phyloP scores from a whole-genome alignment of 2,113 vertebrate genomes.

The Perognathus longimembris region DNA sequence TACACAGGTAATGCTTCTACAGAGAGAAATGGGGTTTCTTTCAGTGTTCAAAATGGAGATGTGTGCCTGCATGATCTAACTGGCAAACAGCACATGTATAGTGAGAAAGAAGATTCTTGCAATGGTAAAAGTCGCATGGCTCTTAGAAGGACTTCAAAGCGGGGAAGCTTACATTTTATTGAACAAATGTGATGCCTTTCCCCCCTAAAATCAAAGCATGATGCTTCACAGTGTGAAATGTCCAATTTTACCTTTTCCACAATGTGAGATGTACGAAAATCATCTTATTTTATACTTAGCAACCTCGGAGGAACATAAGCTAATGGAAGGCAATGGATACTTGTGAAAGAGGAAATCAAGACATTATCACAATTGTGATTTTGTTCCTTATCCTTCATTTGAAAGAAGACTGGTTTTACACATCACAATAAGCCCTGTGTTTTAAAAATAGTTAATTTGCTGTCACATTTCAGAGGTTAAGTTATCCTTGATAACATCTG shows the following conservation, averaged over 20 bases:
- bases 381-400: conserved; percentile 68
- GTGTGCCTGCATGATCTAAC: conserved; percentile 87
- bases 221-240: conserved; percentile 79
- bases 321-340: conserved; percentile 65
- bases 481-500: conserved; percentile 73
- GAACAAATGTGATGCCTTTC: conserved; percentile 87
- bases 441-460: conserved; percentile 70
- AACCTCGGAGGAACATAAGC: conserved; percentile 80
- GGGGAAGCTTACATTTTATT: conserved; percentile 85
- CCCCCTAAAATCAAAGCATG: conserved; percentile 70
- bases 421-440: conserved; percentile 61
- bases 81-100: conserved; percentile 83
- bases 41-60: conserved; percentile 87
- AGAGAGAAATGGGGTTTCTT: conserved; percentile 88
- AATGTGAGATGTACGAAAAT: conserved; percentile 86
- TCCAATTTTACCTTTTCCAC: conserved; percentile 82
- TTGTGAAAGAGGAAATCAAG: conserved; percentile 57
- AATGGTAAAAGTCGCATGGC: conserved; percentile 83
- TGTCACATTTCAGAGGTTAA: conserved; percentile 56
- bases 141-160: conserved; percentile 88
- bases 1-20: conserved; percentile 84
- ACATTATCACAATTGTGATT: conserved; percentile 66
- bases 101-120: conserved; percentile 84
- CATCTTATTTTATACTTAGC: conserved; percentile 80
- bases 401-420: conserved; percentile 73